phyloP scores from a whole-genome alignment of 2,888 invertebrate species.

The Branchellion lobata region DNA sequence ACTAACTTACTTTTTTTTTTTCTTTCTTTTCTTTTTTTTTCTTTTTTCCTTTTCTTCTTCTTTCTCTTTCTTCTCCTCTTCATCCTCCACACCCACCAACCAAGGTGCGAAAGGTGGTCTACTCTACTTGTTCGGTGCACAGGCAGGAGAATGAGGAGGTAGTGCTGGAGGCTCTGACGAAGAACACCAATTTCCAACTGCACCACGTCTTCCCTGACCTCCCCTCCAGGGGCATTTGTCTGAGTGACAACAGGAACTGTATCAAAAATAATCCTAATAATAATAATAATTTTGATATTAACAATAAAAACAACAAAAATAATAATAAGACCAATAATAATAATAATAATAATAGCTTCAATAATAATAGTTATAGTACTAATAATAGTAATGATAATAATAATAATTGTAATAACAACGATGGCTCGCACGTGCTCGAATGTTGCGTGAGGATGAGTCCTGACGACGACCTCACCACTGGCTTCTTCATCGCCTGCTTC shows the following conservation, averaged over 20 bases:
- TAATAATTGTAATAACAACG: not conserved
- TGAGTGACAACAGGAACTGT: slow-evolving; percentile 53
- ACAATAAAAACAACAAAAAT: slow-evolving; percentile 9
- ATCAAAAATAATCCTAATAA: too few species aligned
- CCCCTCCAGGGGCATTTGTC: slow-evolving; percentile 54
- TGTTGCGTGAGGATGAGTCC: slow-evolving; percentile 77
- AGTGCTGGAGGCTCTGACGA: slow-evolving; percentile 71
- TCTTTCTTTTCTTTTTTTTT: too few species aligned
- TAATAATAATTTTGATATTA: too few species aligned
- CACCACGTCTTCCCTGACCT: slow-evolving; percentile 57
- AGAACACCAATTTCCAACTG: slow-evolving; percentile 59
- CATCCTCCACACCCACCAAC: too few species aligned
- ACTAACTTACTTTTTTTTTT: too few species aligned
- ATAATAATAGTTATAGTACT: not conserved
- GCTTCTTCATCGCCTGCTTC: slow-evolving; percentile 82
- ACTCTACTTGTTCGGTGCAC: slow-evolving; percentile 91
- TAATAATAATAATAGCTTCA: not conserved
- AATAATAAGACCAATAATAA: slow-evolving; percentile 46
- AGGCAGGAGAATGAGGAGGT: slow-evolving; percentile 85
- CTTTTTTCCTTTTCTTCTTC: too few species aligned
- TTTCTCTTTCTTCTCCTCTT: too few species aligned
- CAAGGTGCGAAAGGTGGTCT: slow-evolving; percentile 75
- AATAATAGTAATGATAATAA: slow-evolving; percentile 45
- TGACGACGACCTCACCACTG: slow-evolving; percentile 79
- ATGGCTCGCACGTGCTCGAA: not conserved